Conservation (phyloP, 2,797 vertebrate genomes). For the Myotis myotis region DNA sequence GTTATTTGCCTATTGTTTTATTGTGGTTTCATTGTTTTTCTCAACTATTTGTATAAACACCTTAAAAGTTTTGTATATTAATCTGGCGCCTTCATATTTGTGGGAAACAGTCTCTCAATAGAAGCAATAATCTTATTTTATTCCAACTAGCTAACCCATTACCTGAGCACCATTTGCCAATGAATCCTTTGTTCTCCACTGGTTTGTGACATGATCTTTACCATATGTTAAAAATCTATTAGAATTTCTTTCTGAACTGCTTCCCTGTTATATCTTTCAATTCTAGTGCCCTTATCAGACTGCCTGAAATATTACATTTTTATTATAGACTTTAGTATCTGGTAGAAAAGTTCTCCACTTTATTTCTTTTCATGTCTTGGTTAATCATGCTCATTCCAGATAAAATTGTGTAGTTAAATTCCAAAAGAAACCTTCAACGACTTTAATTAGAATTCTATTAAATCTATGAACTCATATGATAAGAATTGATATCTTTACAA, state of each 20-base stretch:
- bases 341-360: background rate
- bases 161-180: background rate
- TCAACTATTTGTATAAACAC: background rate
- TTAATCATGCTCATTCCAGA: background rate
- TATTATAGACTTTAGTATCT: background rate
- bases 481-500: background rate
- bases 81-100: background rate
- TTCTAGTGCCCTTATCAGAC: background rate
- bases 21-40: background rate
- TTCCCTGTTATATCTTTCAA: background rate
- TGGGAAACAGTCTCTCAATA: background rate
- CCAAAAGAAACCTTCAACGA: slow-evolving; percentile 2
- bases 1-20: background rate
- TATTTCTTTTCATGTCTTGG: slow-evolving; percentile 21
- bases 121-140: background rate
- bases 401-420: background rate
- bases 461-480: background rate
- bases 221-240: background rate
- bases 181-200: background rate
- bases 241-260: background rate
- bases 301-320: background rate
- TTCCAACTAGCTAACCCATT: background rate
- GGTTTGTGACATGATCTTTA: background rate
- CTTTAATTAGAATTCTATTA: slow-evolving; percentile 11
- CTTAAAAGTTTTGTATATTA: background rate